Conservation (phyloP, 2,888 invertebrate genomes). For the Microchrysa polita region DNA sequence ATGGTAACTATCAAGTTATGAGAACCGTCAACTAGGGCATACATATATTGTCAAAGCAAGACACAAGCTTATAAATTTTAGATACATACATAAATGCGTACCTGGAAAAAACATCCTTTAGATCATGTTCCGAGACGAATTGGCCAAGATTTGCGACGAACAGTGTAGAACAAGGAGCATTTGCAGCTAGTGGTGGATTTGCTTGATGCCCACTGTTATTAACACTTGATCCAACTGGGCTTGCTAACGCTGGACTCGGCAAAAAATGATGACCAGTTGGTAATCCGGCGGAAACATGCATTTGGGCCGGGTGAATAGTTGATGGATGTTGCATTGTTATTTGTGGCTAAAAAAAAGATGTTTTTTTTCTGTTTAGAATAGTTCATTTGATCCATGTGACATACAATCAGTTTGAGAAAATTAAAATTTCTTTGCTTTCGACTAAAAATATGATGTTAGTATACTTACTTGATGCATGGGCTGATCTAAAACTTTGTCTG, state of each 20-base stretch:
- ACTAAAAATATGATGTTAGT: too few species aligned
- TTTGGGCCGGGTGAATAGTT: conserved; percentile 71
- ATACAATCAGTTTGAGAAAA: too few species aligned
- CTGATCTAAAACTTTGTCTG: conserved; percentile 64
- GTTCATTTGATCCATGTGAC: too few species aligned
- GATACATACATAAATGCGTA: conserved; percentile 65
- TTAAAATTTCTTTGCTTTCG: too few species aligned
- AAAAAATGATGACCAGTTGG: conserved; percentile 82
- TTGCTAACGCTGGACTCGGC: conserved; percentile 92
- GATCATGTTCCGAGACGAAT: conserved; percentile 97
- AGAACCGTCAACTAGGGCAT: too few species aligned
- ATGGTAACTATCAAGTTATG: too few species aligned
- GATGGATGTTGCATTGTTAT: conserved; percentile 67
- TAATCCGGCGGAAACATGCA: conserved; percentile 72
- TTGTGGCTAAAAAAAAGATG: conserved; percentile 63
- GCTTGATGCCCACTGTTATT: conserved; percentile 68
- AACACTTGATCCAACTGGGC: conserved; percentile 78
- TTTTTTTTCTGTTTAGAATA: too few species aligned
- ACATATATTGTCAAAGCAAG: too few species aligned
- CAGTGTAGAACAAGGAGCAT: conserved; percentile 95
- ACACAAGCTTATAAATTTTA: too few species aligned
- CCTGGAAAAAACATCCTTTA: conserved; percentile 98
- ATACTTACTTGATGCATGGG: conserved; percentile 65
- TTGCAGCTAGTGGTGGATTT: conserved; percentile 69
- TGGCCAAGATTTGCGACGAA: conserved; percentile 99